A percentile compares a stretch with the other conserved stretches of the same genome.
Conservation (phyloP, 2,113 vertebrate species). For the Callaeas wilsoni region DNA sequence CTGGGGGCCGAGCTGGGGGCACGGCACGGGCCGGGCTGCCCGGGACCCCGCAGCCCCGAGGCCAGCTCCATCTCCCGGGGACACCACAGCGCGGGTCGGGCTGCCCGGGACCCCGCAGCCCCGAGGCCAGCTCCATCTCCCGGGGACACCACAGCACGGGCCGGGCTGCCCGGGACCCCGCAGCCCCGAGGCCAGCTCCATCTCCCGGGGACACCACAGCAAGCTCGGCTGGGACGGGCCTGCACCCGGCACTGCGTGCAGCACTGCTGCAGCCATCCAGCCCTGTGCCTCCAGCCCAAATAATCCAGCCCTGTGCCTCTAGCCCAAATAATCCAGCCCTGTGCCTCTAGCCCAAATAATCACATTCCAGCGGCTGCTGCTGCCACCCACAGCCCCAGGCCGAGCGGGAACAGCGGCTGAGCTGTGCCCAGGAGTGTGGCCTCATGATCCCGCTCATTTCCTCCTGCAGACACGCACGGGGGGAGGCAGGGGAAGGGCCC, state of each 20-base stretch:
- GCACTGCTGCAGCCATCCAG: no score
- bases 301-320: accelerated
- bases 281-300: no score
- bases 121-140: no score
- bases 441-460: accelerated
- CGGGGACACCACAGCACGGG: no score
- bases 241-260: not conserved
- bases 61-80: accelerated
- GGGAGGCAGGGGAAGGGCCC: not conserved
- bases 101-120: no score
- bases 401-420: not conserved
- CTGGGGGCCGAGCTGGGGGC: not conserved
- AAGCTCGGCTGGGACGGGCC: no score
- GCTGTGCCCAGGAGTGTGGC: not conserved
- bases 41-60: accelerated
- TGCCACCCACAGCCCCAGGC: not conserved
- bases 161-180: no score
- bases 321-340: no score
- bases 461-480: accelerated
- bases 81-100: no score
- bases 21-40: not conserved
- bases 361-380: not conserved
- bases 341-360: accelerated
- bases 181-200: accelerated
- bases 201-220: accelerated